Evolutionary conservation across 1,140 invertebrate species (phyloP).

Genomic region (Cherax destructor): DNA sequence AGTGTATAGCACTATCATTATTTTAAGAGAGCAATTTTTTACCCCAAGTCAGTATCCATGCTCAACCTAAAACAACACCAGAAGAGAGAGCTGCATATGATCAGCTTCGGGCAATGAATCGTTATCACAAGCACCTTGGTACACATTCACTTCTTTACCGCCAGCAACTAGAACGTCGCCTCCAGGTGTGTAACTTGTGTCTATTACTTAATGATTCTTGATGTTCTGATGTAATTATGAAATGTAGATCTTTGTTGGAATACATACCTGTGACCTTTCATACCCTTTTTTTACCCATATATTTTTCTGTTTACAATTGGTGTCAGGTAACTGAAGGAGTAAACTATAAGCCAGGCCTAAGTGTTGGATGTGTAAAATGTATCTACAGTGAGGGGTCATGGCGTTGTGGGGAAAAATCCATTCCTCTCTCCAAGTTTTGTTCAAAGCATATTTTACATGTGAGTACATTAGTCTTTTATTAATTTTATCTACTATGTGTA

Average conservation of each 20-base stretch:
- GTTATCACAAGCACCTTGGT: conserved; percentile 86
- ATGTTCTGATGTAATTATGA: neutral
- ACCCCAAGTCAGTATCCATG: conserved; percentile 83
- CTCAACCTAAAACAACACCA: conserved; percentile 81
- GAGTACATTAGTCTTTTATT: conserved; percentile 9
- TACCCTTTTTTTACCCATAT: no score
- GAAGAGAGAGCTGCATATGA: conserved; percentile 86
- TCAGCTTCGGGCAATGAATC: conserved; percentile 86
- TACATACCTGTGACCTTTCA: no score
- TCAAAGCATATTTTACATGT: conserved; percentile 68
- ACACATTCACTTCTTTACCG: conserved; percentile 87
- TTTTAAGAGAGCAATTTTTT: neutral
- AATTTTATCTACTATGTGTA: neutral
- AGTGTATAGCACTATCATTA: no score
- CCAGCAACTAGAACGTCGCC: conserved; percentile 85
- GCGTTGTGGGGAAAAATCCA: conserved; percentile 62
- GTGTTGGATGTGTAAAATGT: conserved; percentile 66
- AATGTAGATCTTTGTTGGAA: neutral
- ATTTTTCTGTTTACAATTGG: no score
- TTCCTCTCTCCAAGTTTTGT: conserved; percentile 67
- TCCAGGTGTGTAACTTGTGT: conserved; percentile 77
- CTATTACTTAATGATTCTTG: neutral
- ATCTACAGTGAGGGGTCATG: conserved; percentile 68
- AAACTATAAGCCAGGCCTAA: conserved; percentile 60
- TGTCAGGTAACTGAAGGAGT: conserved; percentile 60